Base-by-base conservation (phyloP, 2,113 vertebrate species). In the Dipodomys ordii region DNA sequence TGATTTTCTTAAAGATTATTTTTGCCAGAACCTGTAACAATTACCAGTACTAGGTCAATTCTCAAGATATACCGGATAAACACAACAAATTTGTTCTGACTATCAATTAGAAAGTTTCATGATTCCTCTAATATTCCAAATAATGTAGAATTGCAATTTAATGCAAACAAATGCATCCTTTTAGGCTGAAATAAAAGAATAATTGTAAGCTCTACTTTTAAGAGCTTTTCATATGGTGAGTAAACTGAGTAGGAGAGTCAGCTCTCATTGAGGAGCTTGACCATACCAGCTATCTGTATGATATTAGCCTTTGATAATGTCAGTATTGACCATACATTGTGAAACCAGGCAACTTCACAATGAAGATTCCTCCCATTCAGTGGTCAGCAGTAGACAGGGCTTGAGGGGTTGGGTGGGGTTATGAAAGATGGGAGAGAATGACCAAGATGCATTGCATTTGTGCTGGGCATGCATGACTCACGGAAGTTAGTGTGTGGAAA, bases 161-260 rank as follows among this genome's bases (percentile, higher is more conserved):
- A 80, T 90, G 27, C 19, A 84, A 49, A 76, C 53, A 49, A 82
- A n/a, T 44, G 73, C 30, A 27, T 15, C 23, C 81, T 85, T 82
- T 64, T 88, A 46, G 81, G 93, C 13, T 86, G 44, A 87, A 88
- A 73, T n/a, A 39, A 57, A 65, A 30, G 64, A 74, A 86, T 69
- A 60, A 79, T 69, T 82, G 30, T 83, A 46, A 60, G 23, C 9
- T 46, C 18, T 73, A 20, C 73, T 95, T 92, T 79, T n/a, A 39
- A 82, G n/a, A 81, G 25, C 39, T 39, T 39, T 39, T 20, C 83
- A 44, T 8, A 2, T 67, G 71, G 30, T 83, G 27, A 35, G 15
- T 6, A 72, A 83, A 25, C 39, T 62, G 16, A n/a, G 4, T 16
- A 1, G 28, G 23, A 25, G 27, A 74, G 13, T 87, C 23, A 77